A percentile compares a stretch with the other conserved stretches of the same genome.
phyloP scores from a whole-genome alignment of 2,113 vertebrate genomes.

The Ceyx melanurus region DNA sequence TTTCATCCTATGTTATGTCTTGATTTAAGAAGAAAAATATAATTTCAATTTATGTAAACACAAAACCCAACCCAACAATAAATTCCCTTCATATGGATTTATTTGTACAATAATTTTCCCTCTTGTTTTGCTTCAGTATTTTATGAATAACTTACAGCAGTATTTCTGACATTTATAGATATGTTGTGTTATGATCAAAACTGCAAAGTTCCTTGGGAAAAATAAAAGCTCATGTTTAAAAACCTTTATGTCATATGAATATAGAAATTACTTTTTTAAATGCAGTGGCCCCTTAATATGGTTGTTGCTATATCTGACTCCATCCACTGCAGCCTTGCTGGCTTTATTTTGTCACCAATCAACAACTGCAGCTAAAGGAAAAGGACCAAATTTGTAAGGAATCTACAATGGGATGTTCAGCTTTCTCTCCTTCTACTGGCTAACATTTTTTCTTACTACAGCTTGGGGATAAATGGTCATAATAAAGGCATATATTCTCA shows the following conservation, averaged over 20 bases:
- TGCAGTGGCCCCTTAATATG: neutral
- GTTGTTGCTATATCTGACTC: neutral
- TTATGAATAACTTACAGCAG: neutral
- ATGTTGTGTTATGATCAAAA: neutral
- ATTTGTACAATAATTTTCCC: neutral
- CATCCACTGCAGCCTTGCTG: neutral
- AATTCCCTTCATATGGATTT: neutral
- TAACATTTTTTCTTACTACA: neutral
- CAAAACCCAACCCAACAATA: neutral
- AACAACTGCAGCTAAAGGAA: neutral
- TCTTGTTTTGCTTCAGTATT: neutral
- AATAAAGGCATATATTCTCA: neutral
- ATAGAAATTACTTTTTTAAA: neutral
- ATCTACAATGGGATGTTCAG: neutral
- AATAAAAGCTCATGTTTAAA: neutral
- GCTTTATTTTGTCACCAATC: neutral
- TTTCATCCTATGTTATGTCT: neutral
- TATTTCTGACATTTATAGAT: neutral
- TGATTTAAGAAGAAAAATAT: neutral
- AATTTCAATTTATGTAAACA: neutral
- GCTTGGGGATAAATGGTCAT: neutral
- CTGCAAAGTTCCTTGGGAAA: neutral
- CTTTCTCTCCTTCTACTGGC: neutral
- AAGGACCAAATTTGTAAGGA: neutral
- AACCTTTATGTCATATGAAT: neutral